phyloP scores from a whole-genome alignment of 1,140 invertebrate genomes.

The Prorops nasuta region DNA sequence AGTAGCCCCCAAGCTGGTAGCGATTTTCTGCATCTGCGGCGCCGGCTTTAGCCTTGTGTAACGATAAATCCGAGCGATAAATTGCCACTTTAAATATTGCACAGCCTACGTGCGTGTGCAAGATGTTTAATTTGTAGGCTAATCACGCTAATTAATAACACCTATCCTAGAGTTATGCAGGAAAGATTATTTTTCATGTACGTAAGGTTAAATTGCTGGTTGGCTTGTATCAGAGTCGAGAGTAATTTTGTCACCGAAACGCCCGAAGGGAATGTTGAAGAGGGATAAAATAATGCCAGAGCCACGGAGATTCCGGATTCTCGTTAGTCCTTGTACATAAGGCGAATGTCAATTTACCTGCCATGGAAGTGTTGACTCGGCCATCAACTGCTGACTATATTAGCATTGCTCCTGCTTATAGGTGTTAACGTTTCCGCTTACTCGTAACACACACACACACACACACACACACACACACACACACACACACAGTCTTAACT shows the following conservation, averaged over 20 bases:
- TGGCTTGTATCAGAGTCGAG: no score
- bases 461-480: constrained; percentile 4
- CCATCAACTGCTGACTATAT: constrained; percentile 1
- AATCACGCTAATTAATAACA: constrained; percentile 51
- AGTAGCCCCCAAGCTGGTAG: not conserved
- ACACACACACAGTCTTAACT: constrained; percentile 10
- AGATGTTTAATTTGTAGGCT: constrained; percentile 46
- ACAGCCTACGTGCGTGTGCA: constrained; percentile 13
- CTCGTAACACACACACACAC: no score
- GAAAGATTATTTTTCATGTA: constrained; percentile 32
- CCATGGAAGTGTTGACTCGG: constrained; percentile 13
- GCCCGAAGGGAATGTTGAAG: constrained; percentile 3
- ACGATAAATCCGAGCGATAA: constrained; percentile 41
- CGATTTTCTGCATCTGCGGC: constrained; percentile 23
- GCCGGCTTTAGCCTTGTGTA: not conserved
- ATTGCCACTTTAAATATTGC: constrained; percentile 38
- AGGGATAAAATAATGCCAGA: not conserved
- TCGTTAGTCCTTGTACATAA: constrained; percentile 17
- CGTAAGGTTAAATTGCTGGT: constrained; percentile 35
- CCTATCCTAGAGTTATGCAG: no score
- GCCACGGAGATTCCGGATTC: constrained; percentile 13
- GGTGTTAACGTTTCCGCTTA: constrained; percentile 22
- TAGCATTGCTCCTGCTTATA: constrained; percentile 7
- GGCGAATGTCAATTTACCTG: constrained; percentile 20
- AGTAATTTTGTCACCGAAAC: no score